Evolutionary conservation across 2,888 invertebrate genomes (phyloP), one percentile per base, ranked within the genome.

Genomic region (Yponomeuta plumbellus): DNA sequence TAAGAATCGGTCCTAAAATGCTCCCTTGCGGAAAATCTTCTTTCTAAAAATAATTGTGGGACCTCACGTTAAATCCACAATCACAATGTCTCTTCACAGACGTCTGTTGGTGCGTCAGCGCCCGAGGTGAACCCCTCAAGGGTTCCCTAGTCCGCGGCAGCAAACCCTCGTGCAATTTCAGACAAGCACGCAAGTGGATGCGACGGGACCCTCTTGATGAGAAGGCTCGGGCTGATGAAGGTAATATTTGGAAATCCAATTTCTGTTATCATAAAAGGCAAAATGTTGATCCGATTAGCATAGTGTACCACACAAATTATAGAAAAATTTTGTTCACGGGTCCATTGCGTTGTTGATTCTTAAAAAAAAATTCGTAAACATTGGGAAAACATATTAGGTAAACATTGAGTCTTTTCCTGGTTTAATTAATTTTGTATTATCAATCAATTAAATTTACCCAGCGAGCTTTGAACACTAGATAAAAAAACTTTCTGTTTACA

Each of bases 51-150:
- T 26, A 56, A 56, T 3, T 13, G 20, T 0, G 1, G 1, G 23
- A 26, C 23, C 23, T 5, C 23, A 26, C 23, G 23, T 2, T 26
- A 26, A 26, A 26, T 26, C 1, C 5, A 4, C 23, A 26, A 34
- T 34, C 34, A 34, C 5, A 34, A 34, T 34, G 6, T 34, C 34
- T 8, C 34, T 34, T 34, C 1, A 34, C 94, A 76, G 96, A 96
- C 4, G 95, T 97, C 0, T 97, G 97, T 76, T 97, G 97, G 97
- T 97, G 97, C 80, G 96, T 97, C 1, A 95, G 95, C 74, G 94
- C 94, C 52, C 94, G 94, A 72, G 97, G 97, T 0, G 96, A 96
- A 71, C 96, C 96, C 0, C 84, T 96, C 1, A 96, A 96, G 80
- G 96, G 96, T 0, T 95, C 96, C 0, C 82, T 97, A 64, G 95